phyloP scores from a whole-genome alignment of 2,797 vertebrate genomes.

The Anabacerthia variegaticeps region DNA sequence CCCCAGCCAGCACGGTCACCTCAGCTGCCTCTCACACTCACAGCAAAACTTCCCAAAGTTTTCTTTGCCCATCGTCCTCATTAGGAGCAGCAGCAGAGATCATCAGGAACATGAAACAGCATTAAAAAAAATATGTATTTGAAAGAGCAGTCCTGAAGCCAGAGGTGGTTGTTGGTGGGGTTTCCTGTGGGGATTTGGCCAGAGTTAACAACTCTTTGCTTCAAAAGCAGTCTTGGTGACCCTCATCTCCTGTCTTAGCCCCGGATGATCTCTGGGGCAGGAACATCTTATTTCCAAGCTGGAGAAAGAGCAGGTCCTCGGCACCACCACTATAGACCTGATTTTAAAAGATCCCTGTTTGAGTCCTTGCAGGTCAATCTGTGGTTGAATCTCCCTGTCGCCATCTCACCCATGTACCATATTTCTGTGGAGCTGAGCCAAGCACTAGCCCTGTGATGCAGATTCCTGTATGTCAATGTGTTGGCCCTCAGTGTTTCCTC shows the following conservation, averaged over 20 bases:
- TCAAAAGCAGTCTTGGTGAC: neutral
- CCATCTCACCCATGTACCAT: accelerated
- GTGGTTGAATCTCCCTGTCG: accelerated
- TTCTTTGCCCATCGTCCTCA: accelerated
- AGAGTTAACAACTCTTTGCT: neutral
- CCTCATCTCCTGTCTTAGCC: neutral
- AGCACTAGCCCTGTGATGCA: accelerated
- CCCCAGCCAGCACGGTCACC: accelerated
- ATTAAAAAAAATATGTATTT: neutral
- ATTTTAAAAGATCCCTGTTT: neutral
- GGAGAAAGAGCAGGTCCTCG: neutral
- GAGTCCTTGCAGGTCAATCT: neutral
- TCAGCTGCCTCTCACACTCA: neutral
- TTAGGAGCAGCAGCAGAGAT: neutral
- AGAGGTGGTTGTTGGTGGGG: accelerated
- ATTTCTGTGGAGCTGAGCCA: neutral
- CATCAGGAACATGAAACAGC: neutral
- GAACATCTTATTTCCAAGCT: neutral
- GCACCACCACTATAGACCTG: accelerated
- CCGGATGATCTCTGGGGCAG: accelerated
- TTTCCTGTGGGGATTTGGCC: neutral
- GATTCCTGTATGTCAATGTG: accelerated
- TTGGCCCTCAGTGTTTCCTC: neutral
- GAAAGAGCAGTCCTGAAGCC: neutral
- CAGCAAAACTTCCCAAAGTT: neutral